Conservation (phyloP, 1,140 invertebrate genomes). For the Halictus rubicundus region DNA sequence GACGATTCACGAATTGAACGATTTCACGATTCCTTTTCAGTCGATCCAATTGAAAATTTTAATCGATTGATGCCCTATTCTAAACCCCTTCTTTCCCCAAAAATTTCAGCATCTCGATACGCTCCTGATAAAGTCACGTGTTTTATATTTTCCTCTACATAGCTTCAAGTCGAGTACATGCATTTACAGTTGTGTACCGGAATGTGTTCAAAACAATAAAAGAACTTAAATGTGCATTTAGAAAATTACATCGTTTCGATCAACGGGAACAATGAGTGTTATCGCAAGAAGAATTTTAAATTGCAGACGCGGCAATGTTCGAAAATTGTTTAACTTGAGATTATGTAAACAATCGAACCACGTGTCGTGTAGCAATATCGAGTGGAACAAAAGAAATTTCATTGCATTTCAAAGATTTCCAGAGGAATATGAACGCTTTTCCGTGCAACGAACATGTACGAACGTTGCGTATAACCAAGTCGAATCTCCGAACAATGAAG, state of each 20-base stretch:
- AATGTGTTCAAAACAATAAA: neutral
- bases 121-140: too few relatives aligned
- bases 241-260: neutral
- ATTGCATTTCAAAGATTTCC: neutral
- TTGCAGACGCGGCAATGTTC: neutral
- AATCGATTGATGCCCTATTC: too few relatives aligned
- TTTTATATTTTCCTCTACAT: too few relatives aligned
- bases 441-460: neutral
- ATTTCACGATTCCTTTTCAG: too few relatives aligned
- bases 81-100: too few relatives aligned
- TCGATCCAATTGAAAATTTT: too few relatives aligned
- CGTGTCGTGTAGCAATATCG: neutral
- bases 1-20: too few relatives aligned
- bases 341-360: neutral
- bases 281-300: neutral
- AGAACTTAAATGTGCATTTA: neutral
- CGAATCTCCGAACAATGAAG: too few relatives aligned
- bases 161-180: too few relatives aligned
- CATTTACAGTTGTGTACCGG: too few relatives aligned
- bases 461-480: too few relatives aligned
- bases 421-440: neutral
- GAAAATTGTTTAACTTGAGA: slow-evolving; percentile 2
- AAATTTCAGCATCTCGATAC: too few relatives aligned
- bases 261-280: neutral
- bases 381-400: neutral